Conservation (phyloP, 64 coral and sea anemone genomes). For the Pocillopora damicornis region DNA sequence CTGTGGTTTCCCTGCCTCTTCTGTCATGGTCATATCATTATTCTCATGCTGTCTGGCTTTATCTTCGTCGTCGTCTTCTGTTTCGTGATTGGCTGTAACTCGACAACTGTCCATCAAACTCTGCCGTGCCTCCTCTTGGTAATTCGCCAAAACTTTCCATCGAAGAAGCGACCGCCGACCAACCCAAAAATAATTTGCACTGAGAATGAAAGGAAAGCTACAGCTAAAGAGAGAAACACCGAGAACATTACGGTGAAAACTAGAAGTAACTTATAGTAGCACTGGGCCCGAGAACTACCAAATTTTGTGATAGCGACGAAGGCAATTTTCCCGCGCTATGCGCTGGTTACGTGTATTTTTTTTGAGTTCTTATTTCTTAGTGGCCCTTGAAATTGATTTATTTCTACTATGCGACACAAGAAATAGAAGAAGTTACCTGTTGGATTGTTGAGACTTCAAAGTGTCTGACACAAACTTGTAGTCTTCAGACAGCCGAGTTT, state of each 20-base stretch:
- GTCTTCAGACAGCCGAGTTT: constrained; percentile 62
- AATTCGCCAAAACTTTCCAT: constrained; percentile 73
- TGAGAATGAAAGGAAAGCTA: not conserved
- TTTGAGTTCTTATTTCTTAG: no score
- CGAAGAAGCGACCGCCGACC: constrained; percentile 71
- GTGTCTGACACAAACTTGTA: constrained; percentile 55
- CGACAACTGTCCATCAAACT: constrained; percentile 22
- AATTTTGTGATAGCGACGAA: no score
- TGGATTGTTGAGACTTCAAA: constrained; percentile 10
- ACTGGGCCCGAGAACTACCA: no score
- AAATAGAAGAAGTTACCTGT: constrained; percentile 17
- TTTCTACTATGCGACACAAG: no score
- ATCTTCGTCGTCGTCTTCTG: not conserved
- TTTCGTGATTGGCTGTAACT: constrained; percentile 26
- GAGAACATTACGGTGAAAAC: not conserved
- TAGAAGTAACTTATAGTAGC: not conserved
- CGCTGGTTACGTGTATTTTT: no score
- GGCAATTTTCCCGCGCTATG: no score
- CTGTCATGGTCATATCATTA: not conserved
- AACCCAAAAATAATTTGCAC: constrained; percentile 74
- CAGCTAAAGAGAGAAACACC: not conserved
- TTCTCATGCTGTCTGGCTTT: not conserved
- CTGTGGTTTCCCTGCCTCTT: not conserved
- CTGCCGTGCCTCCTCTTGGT: constrained; percentile 26
- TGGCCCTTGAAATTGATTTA: no score